Evolutionary conservation across 2,113 vertebrate species (phyloP).

Genomic region (Nycticryphes semicollaris): DNA sequence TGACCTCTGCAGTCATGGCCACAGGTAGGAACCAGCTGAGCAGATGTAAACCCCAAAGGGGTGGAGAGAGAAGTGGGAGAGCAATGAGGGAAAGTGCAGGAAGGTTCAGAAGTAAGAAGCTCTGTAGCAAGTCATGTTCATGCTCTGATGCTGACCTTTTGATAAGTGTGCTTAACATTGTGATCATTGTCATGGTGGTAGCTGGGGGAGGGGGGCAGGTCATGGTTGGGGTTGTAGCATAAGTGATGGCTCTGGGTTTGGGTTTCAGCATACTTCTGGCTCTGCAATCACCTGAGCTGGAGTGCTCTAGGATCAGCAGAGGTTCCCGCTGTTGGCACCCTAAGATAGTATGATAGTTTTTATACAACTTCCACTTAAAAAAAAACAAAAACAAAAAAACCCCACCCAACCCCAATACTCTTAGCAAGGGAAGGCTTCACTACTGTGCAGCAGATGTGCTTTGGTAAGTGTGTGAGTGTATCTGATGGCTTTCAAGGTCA

Average conservation of each 20-base stretch:
- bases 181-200: background rate
- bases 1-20: background rate
- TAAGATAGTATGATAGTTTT: background rate
- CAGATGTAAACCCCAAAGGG: background rate
- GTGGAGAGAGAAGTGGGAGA: background rate
- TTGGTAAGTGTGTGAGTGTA: background rate
- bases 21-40: background rate
- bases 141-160: background rate
- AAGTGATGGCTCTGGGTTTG: background rate
- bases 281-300: background rate
- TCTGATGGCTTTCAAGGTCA: background rate
- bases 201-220: background rate
- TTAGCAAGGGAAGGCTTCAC: background rate
- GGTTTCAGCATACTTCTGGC: background rate
- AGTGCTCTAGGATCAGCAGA: background rate
- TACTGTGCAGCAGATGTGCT: background rate
- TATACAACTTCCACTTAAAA: background rate
- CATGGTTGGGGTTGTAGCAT: background rate
- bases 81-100: background rate
- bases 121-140: background rate
- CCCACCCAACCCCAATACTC: too few relatives aligned
- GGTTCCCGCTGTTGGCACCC: background rate
- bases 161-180: background rate
- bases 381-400: too few relatives aligned
- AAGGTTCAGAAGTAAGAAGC: background rate